Evolutionary conservation across 2,113 vertebrate species (phyloP), one percentile per base, ranked within the genome.

Genomic region (Neofelis nebulosa): DNA sequence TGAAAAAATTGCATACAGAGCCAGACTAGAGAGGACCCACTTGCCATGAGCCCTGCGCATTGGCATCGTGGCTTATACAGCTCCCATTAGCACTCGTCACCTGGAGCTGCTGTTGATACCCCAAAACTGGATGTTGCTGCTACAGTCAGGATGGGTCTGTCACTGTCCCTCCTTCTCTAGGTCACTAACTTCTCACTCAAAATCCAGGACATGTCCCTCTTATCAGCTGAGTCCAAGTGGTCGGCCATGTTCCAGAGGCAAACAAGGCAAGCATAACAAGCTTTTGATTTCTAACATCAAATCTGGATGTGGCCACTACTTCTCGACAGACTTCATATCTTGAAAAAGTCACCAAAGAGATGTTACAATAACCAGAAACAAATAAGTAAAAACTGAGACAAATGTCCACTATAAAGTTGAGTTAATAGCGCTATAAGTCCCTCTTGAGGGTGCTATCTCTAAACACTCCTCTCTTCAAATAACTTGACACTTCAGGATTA

Each of bases 401-500:
- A 19, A 36, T 31, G 12, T 33, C 41, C 21, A 10, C 23, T 68
- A 3, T 93, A 9, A 63, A 89, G 41, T 89, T 41, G n/a, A 80
- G 27, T 21, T 80, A 33, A 76, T 15, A 21, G 38, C 3, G 74
- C 2, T 57, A 2, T 38, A 29, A 13, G 14, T 74, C 11, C 27
- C 41, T 52, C 10, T 36, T 50, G 27, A 52, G 7, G 27, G 19
- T 38, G 3, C 2, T 8, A 0, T 45, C 71, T 45, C 16, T 68
- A 36, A 86, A 83, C 7, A 36, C 13, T 48, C 18, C 15, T 92
- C 16, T 80, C n/a, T 87, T 4, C 5, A 88, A 81, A 78, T 92
- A 78, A 63, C 63, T 71, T 45, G 69, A 71, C 29, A 55, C 88
- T 84, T 85, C 50, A 66, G 27, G 25, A 33, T 92, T 84, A 84